Conservation (phyloP, 1,140 invertebrate genomes). For the Drosophila carrolli region DNA sequence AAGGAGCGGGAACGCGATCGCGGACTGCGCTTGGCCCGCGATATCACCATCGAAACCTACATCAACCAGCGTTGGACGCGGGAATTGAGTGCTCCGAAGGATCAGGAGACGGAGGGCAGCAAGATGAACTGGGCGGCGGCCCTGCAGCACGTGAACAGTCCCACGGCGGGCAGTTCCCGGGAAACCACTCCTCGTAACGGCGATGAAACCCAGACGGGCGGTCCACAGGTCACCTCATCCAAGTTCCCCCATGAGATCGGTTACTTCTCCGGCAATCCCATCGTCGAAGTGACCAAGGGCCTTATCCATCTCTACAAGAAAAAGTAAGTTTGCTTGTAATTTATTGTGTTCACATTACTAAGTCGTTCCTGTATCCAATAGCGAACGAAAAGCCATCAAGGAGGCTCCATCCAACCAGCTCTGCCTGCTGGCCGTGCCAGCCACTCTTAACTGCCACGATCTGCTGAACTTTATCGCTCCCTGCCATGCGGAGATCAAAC, state of each 20-base stretch:
- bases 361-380: conserved; percentile 60
- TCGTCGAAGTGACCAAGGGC: conserved; percentile 97
- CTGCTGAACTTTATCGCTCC: conserved; percentile 97
- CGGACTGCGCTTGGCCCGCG: conserved; percentile 86
- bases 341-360: neutral
- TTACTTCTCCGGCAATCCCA: conserved; percentile 98
- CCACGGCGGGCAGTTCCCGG: conserved; percentile 79
- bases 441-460: conserved; percentile 96
- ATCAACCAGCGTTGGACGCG: conserved; percentile 85
- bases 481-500: conserved; percentile 94
- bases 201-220: conserved; percentile 43
- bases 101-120: conserved; percentile 2
- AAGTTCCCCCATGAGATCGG: conserved; percentile 88
- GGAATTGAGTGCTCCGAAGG: conserved; percentile 34
- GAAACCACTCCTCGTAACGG: conserved; percentile 84
- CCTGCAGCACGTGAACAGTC: conserved; percentile 67
- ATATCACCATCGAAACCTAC: conserved; percentile 89
- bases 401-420: conserved; percentile 92
- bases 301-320: conserved; percentile 98
- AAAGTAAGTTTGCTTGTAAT: conserved; percentile 87
- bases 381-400: conserved; percentile 88
- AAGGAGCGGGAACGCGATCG: conserved; percentile 85
- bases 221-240: conserved; percentile 40
- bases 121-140: conserved; percentile 81
- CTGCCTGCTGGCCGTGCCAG: conserved; percentile 96